phyloP scores from a whole-genome alignment of 2,113 vertebrate genomes.

The Phycodurus eques region DNA sequence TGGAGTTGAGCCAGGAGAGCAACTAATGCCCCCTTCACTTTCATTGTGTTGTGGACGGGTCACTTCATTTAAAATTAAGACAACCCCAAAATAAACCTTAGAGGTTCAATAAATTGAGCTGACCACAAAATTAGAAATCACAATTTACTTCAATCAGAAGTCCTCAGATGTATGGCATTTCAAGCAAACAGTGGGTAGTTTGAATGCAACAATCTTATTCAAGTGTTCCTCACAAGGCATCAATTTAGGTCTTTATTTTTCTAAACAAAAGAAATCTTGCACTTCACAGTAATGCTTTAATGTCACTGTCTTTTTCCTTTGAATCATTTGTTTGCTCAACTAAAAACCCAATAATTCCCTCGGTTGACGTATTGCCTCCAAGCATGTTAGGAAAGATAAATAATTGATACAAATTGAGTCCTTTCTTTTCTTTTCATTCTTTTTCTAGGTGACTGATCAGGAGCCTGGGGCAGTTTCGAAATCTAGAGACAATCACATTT shows the following conservation, averaged over 20 bases:
- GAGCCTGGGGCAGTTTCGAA: slow-evolving; percentile 4
- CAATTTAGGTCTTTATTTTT: neutral
- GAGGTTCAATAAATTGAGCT: neutral
- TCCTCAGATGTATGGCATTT: neutral
- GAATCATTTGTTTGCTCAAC: neutral
- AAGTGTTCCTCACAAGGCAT: neutral
- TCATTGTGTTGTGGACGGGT: slow-evolving; percentile 9
- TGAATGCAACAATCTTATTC: slow-evolving; percentile 2
- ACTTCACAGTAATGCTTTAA: neutral
- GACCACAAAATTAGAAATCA: neutral
- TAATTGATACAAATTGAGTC: neutral
- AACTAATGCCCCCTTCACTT: slow-evolving; percentile 29
- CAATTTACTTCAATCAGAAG: neutral
- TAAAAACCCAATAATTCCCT: neutral
- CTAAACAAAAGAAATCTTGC: neutral
- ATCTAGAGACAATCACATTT: slow-evolving; percentile 12
- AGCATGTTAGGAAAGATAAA: neutral
- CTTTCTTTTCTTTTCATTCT: slow-evolving; percentile 27
- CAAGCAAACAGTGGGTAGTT: neutral
- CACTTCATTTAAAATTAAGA: slow-evolving; percentile 25
- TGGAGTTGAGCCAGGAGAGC: slow-evolving; percentile 29
- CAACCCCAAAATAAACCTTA: slow-evolving; percentile 17
- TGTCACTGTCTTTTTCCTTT: neutral
- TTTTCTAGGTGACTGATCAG: slow-evolving; percentile 54
- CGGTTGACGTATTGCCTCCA: neutral